These are phyloP conservation scores for Notoglanidium macrostoma DNA, from an alignment of 2,797 vertebrate genomes.

Conservation along the genomic window DNA sequence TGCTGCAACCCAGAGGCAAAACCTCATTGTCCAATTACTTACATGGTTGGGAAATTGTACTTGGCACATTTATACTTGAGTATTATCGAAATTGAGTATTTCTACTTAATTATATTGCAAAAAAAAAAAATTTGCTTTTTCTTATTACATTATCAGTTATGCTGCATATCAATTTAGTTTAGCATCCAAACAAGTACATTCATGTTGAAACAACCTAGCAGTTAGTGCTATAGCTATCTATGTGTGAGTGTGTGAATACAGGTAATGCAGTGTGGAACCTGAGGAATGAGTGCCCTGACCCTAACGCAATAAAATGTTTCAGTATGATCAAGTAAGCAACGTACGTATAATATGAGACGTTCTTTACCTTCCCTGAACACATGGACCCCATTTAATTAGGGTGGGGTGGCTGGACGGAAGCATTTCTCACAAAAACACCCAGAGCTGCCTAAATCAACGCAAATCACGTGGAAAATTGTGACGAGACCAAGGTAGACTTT, in stretches of 20 bases:
- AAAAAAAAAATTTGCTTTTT: background rate
- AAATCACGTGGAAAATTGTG: background rate
- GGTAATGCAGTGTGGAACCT: background rate
- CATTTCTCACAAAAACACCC: background rate
- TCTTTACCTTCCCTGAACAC: background rate
- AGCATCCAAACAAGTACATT: background rate
- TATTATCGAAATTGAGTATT: background rate
- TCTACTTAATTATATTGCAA: background rate
- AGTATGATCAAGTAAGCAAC: background rate
- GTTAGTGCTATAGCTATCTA: background rate
- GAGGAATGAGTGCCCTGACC: background rate
- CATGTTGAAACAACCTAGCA: background rate
- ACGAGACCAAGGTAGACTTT: background rate
- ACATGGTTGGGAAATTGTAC: background rate
- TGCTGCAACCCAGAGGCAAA: background rate
- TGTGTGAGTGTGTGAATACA: background rate
- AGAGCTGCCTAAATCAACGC: background rate
- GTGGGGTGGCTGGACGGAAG: background rate
- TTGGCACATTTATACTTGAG: background rate
- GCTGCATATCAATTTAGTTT: background rate
- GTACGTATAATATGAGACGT: background rate
- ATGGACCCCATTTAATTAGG: background rate
- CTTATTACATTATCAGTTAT: background rate
- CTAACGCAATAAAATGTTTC: background rate
- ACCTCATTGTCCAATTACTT: conserved; percentile 1